phyloP scores from a whole-genome alignment of 1,140 invertebrate species.

The Protaetia brevitarsis region DNA sequence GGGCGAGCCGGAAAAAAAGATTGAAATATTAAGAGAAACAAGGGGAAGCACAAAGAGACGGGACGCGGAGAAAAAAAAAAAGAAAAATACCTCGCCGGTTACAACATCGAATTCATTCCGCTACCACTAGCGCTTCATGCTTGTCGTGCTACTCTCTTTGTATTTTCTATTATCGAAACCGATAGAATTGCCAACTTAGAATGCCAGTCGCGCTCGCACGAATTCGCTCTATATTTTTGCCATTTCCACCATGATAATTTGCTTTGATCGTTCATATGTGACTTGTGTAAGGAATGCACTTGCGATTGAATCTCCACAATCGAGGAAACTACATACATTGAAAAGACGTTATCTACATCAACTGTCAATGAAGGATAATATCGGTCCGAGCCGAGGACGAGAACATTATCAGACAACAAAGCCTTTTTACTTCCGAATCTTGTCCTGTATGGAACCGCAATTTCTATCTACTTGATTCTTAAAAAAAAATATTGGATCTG shows the following conservation, averaged over 20 bases:
- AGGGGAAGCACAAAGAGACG: background rate
- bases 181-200: conserved; percentile 18
- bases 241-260: conserved; percentile 19
- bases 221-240: conserved; percentile 21
- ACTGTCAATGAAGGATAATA: background rate
- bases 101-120: conserved; percentile 4
- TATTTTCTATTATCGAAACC: conserved; percentile 16
- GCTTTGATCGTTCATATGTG: conserved; percentile 21
- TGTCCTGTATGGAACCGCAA: too few species aligned
- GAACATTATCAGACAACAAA: background rate
- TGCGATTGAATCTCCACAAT: background rate
- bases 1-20: background rate
- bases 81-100: background rate
- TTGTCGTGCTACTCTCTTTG: conserved; percentile 4
- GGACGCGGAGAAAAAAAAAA: background rate
- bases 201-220: conserved; percentile 3
- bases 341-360: background rate
- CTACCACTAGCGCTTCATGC: background rate
- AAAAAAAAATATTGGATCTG: too few species aligned
- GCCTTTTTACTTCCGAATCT: background rate
- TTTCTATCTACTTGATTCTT: too few species aligned
- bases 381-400: background rate
- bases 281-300: background rate
- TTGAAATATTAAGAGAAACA: background rate
- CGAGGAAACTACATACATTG: too few species aligned